A percentile compares a stretch with the other conserved stretches of the same genome.
These are phyloP conservation scores for Synergus japonicus DNA, from an alignment of 2,888 invertebrate species.

Conservation along the genomic window DNA sequence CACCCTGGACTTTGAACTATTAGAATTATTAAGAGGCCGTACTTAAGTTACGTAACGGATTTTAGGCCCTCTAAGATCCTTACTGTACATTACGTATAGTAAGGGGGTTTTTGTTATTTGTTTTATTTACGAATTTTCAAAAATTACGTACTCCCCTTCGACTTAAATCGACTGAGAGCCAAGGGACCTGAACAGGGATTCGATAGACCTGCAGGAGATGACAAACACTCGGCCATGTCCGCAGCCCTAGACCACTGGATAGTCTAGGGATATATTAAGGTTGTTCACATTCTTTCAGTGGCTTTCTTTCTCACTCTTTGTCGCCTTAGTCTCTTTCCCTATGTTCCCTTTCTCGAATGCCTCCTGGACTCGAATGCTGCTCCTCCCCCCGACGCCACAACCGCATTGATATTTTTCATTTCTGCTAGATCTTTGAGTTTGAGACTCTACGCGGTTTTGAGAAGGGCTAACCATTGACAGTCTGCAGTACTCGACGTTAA, in stretches of 20 bases:
- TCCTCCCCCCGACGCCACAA: constrained; percentile 77
- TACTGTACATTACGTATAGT: no score
- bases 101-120: no score
- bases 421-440: constrained; percentile 96
- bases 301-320: constrained; percentile 51
- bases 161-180: constrained; percentile 70
- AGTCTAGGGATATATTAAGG: constrained; percentile 59
- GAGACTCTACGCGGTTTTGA: constrained; percentile 94
- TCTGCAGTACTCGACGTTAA: constrained; percentile 65
- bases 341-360: constrained; percentile 67
- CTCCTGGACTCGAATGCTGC: constrained; percentile 58
- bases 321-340: constrained; percentile 59
- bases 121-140: no score
- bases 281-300: constrained; percentile 60
- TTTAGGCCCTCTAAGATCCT: no score
- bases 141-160: no score
- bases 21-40: no score
- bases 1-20: no score
- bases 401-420: constrained; percentile 90
- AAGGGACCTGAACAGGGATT: constrained; percentile 77
- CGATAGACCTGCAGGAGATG: constrained; percentile 60
- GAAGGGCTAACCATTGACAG: constrained; percentile 92
- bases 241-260: constrained; percentile 67
- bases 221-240: constrained; percentile 64
- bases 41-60: no score